A percentile compares a stretch with the other conserved stretches of the same genome.
phyloP scores from a whole-genome alignment of 23 tunicate species.

The Trididemnum clinides region DNA sequence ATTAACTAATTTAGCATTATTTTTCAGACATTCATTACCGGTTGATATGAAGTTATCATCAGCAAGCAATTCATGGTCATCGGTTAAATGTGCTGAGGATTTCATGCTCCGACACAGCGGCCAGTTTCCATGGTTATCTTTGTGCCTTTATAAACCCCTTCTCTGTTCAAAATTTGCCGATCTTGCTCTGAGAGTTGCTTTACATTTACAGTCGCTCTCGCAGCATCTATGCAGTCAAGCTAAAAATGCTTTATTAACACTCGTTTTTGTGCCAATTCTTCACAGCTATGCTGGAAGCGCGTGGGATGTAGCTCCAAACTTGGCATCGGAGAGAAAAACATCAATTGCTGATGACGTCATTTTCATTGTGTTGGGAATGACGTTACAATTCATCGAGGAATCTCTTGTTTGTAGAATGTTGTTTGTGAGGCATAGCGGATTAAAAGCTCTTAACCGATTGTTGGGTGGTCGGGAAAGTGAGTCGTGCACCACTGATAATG shows the following conservation, averaged over 20 bases:
- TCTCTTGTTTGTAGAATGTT: constrained; percentile 11
- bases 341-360: constrained; percentile 24
- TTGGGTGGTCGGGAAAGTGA: background rate
- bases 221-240: constrained; percentile 28
- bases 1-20: too few relatives aligned
- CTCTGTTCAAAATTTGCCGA: constrained; percentile 2
- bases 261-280: constrained; percentile 42
- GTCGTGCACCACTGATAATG: background rate
- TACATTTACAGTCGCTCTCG: constrained; percentile 50
- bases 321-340: background rate
- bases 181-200: constrained; percentile 43
- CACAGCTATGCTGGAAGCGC: constrained; percentile 23
- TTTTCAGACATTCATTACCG: constrained; percentile 37
- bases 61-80: background rate
- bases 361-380: constrained; percentile 30
- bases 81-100: constrained; percentile 18
- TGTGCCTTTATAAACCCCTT: constrained; percentile 50
- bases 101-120: constrained; percentile 7
- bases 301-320: constrained; percentile 15
- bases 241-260: constrained; percentile 35
- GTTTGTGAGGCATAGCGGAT: constrained; percentile 68
- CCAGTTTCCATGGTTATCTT: constrained; percentile 55
- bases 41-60: constrained; percentile 17
- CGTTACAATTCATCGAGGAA: constrained; percentile 35
- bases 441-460: constrained; percentile 54